phyloP scores from a whole-genome alignment of 2,113 vertebrate genomes.

The Cyanocitta stelleri region DNA sequence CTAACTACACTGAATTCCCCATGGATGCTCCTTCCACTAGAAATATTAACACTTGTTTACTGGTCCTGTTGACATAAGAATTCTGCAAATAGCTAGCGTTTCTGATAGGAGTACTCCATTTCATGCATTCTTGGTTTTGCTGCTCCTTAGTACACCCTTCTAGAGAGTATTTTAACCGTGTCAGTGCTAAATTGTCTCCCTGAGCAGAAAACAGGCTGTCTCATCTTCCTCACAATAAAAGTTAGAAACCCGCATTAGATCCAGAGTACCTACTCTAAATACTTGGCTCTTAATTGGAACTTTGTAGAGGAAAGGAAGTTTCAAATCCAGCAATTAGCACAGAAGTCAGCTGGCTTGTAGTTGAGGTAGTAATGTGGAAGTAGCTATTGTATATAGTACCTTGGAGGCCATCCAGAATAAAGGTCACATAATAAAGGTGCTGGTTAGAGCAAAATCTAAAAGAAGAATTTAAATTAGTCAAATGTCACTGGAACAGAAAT shows the following conservation, averaged over 20 bases:
- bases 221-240: neutral
- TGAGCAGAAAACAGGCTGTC: neutral
- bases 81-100: conserved; percentile 60
- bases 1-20: conserved; percentile 66
- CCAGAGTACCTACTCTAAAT: neutral
- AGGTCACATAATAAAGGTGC: conserved; percentile 9
- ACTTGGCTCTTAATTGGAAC: neutral
- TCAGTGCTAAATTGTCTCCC: neutral
- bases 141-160: neutral
- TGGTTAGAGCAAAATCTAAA: neutral
- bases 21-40: conserved; percentile 52
- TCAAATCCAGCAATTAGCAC: neutral
- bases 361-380: neutral
- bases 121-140: neutral
- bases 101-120: conserved; percentile 25
- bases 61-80: conserved; percentile 71
- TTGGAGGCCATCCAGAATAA: neutral
- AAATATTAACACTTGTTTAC: conserved; percentile 79
- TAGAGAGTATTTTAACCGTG: neutral
- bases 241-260: neutral
- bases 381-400: neutral
- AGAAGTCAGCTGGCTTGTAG: neutral
- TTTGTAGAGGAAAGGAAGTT: neutral
- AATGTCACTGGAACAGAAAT: neutral
- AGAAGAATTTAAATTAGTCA: conserved; percentile 4